Conservation (phyloP, 2,113 vertebrate genomes). For the Hypomesus transpacificus region DNA sequence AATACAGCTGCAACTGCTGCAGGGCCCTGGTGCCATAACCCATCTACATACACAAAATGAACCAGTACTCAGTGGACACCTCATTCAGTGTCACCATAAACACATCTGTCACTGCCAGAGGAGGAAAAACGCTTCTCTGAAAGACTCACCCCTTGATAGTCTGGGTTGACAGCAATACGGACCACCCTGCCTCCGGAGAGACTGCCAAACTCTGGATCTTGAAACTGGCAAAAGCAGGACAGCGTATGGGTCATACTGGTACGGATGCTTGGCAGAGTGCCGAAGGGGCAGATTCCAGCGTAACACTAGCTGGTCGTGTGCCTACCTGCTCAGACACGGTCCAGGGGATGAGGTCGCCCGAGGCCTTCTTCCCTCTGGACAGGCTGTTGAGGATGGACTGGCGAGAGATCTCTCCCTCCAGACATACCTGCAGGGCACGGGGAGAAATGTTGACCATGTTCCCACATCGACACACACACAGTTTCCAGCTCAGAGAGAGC, state of each 20-base stretch:
- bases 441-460: background rate
- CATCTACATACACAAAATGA: conserved; percentile 74
- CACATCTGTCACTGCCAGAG: background rate
- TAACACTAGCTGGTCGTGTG: background rate
- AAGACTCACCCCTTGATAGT: conserved; percentile 90
- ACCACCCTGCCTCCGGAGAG: conserved; percentile 91
- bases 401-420: conserved; percentile 94
- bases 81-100: too few relatives aligned
- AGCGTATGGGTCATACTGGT: background rate
- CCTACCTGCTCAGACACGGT: conserved; percentile 93
- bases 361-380: conserved; percentile 93
- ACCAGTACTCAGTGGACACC: background rate
- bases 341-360: conserved; percentile 97
- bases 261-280: background rate
- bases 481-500: accelerated
- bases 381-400: conserved; percentile 93
- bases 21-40: conserved; percentile 92
- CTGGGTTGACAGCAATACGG: conserved; percentile 94
- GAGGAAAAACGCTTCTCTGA: background rate
- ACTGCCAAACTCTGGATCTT: conserved; percentile 89
- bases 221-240: conserved; percentile 75
- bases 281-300: background rate
- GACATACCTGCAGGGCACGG: conserved; percentile 77
- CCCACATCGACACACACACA: background rate
- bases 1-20: conserved; percentile 90